Evolutionary conservation across 2,888 invertebrate species (phyloP).

Genomic region (Platyscelio sp.): DNA sequence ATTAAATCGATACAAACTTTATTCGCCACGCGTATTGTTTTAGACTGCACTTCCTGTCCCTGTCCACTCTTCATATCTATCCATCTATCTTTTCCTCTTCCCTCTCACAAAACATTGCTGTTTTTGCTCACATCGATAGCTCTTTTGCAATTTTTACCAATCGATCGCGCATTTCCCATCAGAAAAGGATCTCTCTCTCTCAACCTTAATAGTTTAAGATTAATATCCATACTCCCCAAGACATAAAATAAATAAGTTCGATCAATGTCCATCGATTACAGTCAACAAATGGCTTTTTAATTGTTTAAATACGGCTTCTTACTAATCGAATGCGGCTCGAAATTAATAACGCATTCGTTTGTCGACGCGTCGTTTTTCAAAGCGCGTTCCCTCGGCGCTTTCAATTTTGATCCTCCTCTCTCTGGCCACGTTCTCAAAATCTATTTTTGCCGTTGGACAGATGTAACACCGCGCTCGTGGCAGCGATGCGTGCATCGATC

Average conservation of each 20-base stretch:
- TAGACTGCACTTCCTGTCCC: slow-evolving; percentile 1
- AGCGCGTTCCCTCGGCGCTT: background rate
- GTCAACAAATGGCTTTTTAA: no score
- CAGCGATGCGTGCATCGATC: slow-evolving; percentile 82
- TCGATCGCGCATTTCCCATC: no score
- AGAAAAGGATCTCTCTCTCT: no score
- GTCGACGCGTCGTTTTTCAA: slow-evolving; percentile 15
- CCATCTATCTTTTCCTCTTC: background rate
- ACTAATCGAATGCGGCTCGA: background rate
- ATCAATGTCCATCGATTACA: no score
- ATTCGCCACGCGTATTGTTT: slow-evolving; percentile 46
- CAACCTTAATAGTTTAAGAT: no score
- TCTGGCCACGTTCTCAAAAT: slow-evolving; percentile 78
- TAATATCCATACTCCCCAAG: no score
- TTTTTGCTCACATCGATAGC: no score
- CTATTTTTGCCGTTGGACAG: slow-evolving; percentile 83
- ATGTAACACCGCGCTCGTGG: slow-evolving; percentile 82
- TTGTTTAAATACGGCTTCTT: no score
- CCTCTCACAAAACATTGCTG: background rate
- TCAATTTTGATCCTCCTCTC: slow-evolving; percentile 49
- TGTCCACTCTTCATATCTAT: no score
- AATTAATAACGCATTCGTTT: slow-evolving; percentile 12
- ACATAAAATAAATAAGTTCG: no score
- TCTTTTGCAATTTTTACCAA: no score
- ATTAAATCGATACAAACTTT: slow-evolving; percentile 78